phyloP scores from a whole-genome alignment of 2,113 vertebrate species.

The Forbesichthys agassizii region DNA sequence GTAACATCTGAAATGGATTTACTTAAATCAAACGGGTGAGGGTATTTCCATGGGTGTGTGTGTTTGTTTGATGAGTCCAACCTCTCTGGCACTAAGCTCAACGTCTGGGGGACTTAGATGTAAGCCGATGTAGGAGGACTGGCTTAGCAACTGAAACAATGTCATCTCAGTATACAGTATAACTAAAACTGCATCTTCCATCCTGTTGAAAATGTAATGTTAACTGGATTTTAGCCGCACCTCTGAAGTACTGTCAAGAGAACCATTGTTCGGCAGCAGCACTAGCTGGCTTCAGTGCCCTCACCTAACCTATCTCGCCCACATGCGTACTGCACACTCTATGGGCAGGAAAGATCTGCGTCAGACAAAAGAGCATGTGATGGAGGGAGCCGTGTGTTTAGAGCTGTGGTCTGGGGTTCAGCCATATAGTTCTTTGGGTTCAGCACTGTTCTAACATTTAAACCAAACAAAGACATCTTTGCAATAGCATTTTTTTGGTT shows the following conservation, averaged over 20 bases:
- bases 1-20: constrained; percentile 13
- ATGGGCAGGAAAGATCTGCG: constrained; percentile 26
- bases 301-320: constrained; percentile 24
- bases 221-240: background rate
- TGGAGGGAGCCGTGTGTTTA: constrained; percentile 49
- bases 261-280: constrained; percentile 1
- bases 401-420: constrained; percentile 17
- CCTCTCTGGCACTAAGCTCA: constrained; percentile 33
- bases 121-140: constrained; percentile 4
- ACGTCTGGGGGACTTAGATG: constrained; percentile 6
- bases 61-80: constrained; percentile 1
- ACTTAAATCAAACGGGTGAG: background rate
- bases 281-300: constrained; percentile 17
- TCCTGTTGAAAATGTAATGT: background rate
- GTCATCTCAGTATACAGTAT: background rate
- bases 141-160: constrained; percentile 26
- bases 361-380: constrained; percentile 45
- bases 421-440: background rate
- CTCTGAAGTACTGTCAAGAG: no score
- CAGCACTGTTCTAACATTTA: constrained; percentile 20
- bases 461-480: constrained; percentile 8
- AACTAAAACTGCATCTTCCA: background rate
- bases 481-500: no score
- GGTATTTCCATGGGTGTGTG: constrained; percentile 18
- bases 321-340: no score